Evolutionary conservation across 2,888 invertebrate genomes (phyloP).

Genomic region (Oeneis ivallda): DNA sequence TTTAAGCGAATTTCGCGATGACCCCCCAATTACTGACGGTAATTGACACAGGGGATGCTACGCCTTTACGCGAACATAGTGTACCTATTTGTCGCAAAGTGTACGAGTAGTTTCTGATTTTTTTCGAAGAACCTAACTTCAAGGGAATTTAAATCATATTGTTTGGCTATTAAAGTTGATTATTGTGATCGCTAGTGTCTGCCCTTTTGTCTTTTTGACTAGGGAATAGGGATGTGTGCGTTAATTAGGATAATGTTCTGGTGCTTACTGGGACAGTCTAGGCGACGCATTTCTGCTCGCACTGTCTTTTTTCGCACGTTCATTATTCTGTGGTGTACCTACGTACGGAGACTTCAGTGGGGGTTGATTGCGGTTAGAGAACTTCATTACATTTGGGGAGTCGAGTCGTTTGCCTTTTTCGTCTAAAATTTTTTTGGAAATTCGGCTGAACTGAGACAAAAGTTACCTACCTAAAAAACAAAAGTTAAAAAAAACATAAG

Average conservation of each 20-base stretch:
- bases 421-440: neutral
- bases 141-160: slow-evolving; percentile 23
- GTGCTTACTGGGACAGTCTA: slow-evolving; percentile 39
- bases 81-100: slow-evolving; percentile 22
- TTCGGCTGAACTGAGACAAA: neutral
- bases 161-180: neutral
- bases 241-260: slow-evolving; percentile 43
- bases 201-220: slow-evolving; percentile 20
- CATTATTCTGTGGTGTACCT: slow-evolving; percentile 25
- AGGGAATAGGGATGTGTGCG: slow-evolving; percentile 16
- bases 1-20: slow-evolving; percentile 51
- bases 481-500: neutral
- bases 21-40: slow-evolving; percentile 39
- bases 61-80: slow-evolving; percentile 26
- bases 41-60: slow-evolving; percentile 30
- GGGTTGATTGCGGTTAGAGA: slow-evolving; percentile 10
- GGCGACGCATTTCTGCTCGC: slow-evolving; percentile 32
- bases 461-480: neutral
- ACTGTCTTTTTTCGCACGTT: slow-evolving; percentile 35
- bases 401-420: neutral
- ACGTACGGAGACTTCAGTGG: slow-evolving; percentile 32
- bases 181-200: slow-evolving; percentile 7
- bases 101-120: slow-evolving; percentile 22
- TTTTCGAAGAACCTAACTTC: slow-evolving; percentile 5
- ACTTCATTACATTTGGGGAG: slow-evolving; percentile 14